These are phyloP conservation scores for Craseonycteris thonglongyai DNA, from an alignment of 2,113 vertebrate genomes.

Conservation along the genomic window DNA sequence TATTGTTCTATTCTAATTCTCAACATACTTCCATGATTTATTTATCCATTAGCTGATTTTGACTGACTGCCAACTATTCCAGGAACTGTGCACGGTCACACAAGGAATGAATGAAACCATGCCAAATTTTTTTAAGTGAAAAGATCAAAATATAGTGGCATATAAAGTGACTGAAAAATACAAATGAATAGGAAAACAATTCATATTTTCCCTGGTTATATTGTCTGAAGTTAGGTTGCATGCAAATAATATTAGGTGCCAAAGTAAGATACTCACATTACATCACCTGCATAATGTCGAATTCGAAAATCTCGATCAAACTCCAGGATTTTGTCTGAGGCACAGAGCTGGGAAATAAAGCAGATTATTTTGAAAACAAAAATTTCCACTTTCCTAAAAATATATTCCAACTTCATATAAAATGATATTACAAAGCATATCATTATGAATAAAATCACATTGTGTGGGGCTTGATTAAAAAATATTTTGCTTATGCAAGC, in stretches of 20 bases:
- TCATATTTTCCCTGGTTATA: neutral
- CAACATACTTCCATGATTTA: neutral
- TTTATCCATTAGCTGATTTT: neutral
- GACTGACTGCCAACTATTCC: neutral
- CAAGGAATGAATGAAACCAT: constrained; percentile 20
- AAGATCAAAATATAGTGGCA: neutral
- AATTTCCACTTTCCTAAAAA: neutral
- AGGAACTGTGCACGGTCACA: neutral
- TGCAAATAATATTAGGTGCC: neutral
- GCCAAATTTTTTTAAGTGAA: neutral
- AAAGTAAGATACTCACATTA: constrained; percentile 87
- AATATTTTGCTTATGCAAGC: neutral
- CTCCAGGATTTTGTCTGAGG: constrained; percentile 92
- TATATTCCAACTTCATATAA: neutral
- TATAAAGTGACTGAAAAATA: neutral
- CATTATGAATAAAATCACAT: neutral
- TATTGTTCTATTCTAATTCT: neutral
- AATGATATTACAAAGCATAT: neutral
- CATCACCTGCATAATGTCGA: constrained; percentile 94
- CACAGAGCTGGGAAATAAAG: constrained; percentile 84
- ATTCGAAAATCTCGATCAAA: constrained; percentile 96
- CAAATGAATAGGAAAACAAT: neutral
- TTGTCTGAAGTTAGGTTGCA: neutral
- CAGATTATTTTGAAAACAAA: constrained; percentile 11
- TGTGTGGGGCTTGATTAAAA: neutral